Conservation (phyloP, 2,888 invertebrate species). For the Chironomus tentans region DNA sequence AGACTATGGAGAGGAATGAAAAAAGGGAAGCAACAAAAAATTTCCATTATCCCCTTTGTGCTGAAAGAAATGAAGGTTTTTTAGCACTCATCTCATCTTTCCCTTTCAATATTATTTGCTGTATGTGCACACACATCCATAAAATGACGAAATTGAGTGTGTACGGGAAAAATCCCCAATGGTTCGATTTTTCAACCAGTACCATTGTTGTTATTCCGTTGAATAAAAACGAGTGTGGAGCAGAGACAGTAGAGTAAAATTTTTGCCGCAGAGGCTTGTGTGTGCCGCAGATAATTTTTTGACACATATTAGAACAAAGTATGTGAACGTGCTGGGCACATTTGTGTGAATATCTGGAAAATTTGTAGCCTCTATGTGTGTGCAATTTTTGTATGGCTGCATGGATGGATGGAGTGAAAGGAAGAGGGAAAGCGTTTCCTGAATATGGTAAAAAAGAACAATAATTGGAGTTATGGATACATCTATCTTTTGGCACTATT, state of each 20-base stretch:
- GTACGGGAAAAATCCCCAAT: background rate
- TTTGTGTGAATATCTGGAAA: background rate
- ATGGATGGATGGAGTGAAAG: too few species aligned
- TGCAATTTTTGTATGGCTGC: too few species aligned
- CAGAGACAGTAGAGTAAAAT: background rate
- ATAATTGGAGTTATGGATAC: too few species aligned
- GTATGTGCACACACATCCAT: background rate
- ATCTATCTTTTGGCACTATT: too few species aligned
- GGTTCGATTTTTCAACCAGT: conserved; percentile 14
- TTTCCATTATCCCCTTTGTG: conserved; percentile 2
- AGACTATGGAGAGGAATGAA: background rate
- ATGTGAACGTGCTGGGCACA: conserved; percentile 5
- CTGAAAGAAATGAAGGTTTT: background rate
- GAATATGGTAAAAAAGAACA: too few species aligned
- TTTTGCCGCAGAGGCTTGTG: conserved; percentile 18
- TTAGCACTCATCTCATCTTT: too few species aligned
- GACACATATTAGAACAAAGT: conserved; percentile 25
- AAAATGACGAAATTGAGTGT: background rate
- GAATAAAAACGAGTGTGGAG: background rate
- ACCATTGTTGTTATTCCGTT: background rate
- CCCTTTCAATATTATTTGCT: background rate
- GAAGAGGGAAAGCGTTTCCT: too few species aligned
- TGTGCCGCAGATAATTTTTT: conserved; percentile 20
- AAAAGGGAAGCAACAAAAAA: background rate
- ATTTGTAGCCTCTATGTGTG: background rate